These are phyloP conservation scores for Suricata suricatta DNA, from an alignment of 2,113 vertebrate species.

Conservation along the genomic window DNA sequence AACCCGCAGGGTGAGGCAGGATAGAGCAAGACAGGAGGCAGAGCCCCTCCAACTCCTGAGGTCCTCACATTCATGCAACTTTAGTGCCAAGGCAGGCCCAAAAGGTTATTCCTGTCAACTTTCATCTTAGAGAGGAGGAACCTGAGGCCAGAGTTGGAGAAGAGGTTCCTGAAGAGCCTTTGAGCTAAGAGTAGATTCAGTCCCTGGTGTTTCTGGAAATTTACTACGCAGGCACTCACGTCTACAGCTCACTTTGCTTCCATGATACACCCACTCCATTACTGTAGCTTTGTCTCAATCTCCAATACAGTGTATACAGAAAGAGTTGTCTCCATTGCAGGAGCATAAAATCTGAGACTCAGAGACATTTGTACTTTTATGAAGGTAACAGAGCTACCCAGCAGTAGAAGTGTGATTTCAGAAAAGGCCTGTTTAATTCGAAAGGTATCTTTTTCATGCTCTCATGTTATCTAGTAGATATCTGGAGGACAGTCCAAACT, in stretches of 20 bases:
- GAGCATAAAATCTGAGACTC: neutral
- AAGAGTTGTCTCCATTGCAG: neutral
- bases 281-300: neutral
- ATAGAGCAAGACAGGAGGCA: neutral
- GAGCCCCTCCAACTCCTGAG: neutral
- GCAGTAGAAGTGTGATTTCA: neutral
- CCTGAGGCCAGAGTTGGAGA: neutral
- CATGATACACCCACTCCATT: neutral
- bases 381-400: neutral
- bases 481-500: neutral
- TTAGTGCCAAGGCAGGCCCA: neutral
- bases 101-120: neutral
- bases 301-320: fast-evolving
- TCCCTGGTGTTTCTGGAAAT: neutral
- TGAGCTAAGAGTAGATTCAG: neutral
- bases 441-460: neutral
- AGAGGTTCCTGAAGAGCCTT: neutral
- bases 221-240: neutral
- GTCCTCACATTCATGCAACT: neutral
- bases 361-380: neutral
- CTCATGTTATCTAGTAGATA: neutral
- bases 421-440: neutral
- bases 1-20: neutral
- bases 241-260: neutral
- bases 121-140: neutral